These are phyloP conservation scores for Oryzias dopingdopingensis DNA, from an alignment of 2,797 vertebrate species.

Conservation along the genomic window DNA sequence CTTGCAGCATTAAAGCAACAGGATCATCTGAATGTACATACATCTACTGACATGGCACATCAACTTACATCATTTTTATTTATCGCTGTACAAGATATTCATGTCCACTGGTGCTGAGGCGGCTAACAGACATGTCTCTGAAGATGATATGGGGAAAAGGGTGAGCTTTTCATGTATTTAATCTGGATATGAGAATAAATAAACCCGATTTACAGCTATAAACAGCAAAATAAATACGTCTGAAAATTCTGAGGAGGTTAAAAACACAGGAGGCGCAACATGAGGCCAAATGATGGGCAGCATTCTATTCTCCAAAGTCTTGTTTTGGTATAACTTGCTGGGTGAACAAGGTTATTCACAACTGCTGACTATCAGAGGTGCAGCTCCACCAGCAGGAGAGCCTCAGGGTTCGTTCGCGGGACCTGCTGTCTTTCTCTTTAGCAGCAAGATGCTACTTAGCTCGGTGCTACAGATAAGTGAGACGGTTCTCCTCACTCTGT, in stretches of 20 bases:
- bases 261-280: conserved; percentile 34
- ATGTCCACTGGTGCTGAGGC: conserved; percentile 50
- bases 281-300: conserved; percentile 39
- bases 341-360: conserved; percentile 40
- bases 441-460: conserved; percentile 51
- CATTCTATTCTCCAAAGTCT: conserved; percentile 45
- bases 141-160: conserved; percentile 36
- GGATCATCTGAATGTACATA: conserved; percentile 44
- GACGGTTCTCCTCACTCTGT: conserved; percentile 68
- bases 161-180: conserved; percentile 33
- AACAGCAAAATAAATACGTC: conserved; percentile 63
- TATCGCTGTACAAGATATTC: conserved; percentile 39
- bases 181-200: conserved; percentile 70
- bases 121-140: conserved; percentile 37
- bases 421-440: conserved; percentile 40
- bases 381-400: conserved; percentile 42
- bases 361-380: conserved; percentile 27
- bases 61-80: conserved; percentile 58
- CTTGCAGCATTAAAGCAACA: conserved; percentile 43
- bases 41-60: conserved; percentile 76
- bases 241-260: conserved; percentile 30
- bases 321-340: conserved; percentile 64
- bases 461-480: conserved; percentile 49
- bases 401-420: conserved; percentile 37
- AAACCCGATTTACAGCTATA: conserved; percentile 62